Percentiles rank a stretch among this genome's conserved stretches.
These are phyloP conservation scores for Eupeodes luniger DNA, from an alignment of 2,888 invertebrate species.

Conservation along the genomic window DNA sequence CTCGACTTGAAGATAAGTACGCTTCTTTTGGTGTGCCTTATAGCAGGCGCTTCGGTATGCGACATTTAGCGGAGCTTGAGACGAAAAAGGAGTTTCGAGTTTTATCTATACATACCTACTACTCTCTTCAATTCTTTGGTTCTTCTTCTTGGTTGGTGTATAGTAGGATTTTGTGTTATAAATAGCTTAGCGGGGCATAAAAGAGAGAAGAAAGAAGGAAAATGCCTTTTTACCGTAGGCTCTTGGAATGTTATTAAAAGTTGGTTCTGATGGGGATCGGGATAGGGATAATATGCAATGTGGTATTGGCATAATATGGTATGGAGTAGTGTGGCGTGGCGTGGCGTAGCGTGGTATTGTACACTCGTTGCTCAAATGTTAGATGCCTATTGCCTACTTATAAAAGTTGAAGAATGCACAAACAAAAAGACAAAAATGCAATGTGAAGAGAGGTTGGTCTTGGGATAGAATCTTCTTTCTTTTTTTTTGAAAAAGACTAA, in stretches of 20 bases:
- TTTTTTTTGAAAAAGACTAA: not conserved
- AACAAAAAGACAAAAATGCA: not conserved
- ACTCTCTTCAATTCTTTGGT: not conserved
- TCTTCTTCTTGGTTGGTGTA: too few species aligned
- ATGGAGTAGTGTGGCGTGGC: conserved; percentile 2
- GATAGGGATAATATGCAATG: conserved; percentile 16
- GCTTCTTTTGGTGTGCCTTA: conserved; percentile 53
- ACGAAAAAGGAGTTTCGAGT: conserved; percentile 41
- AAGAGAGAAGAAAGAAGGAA: conserved; percentile 1
- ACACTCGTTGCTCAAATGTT: not conserved
- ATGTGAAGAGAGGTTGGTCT: not conserved
- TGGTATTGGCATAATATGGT: conserved; percentile 9
- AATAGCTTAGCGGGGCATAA: conserved; percentile 59
- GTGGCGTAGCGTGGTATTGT: not conserved
- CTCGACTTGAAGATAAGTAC: conserved; percentile 30
- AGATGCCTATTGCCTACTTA: not conserved
- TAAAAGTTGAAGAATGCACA: conserved; percentile 51
- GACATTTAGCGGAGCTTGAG: conserved; percentile 47
- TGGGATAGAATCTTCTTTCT: not conserved
- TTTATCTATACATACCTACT: conserved; percentile 3
- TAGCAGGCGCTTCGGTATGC: conserved; percentile 59
- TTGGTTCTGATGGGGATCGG: conserved; percentile 41
- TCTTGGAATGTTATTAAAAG: conserved; percentile 68
- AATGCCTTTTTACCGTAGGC: conserved; percentile 68
- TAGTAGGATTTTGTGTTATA: conserved; percentile 63